Base-by-base conservation (phyloP, 2,888 invertebrate species). In the Pseudanteris insignis region DNA sequence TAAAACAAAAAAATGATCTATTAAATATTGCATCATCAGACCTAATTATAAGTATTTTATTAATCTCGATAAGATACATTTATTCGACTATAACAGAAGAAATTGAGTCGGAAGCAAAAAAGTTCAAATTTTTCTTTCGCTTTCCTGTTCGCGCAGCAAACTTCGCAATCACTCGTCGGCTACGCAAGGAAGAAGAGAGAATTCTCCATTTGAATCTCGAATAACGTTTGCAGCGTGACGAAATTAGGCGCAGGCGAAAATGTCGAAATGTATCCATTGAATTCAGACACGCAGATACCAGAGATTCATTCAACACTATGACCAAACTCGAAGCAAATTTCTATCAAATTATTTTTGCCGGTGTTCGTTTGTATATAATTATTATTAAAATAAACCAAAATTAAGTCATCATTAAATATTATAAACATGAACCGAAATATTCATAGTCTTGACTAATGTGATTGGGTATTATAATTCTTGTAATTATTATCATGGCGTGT, bases 221-320 rank as follows among this genome's bases (percentile, higher is more conserved):
- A 43, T 47, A 41, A 48, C 40, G 53, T 47, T 44, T 47, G 48
- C 48, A 58, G 26, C 51, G 50, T 54, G 58, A 54, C 48, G 61
- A 54, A 60, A 54, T 61, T 61, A 54, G 61, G 50, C 40, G 61
- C 48, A 50, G 48, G 61, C 38, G 61, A 50, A 43, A 61, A 50
- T 61, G 54, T 54, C 54, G 61, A 54, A 61, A 61, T 29, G 36
- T 50, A 61, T 50, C 61, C 46, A 55, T 55, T 55, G 50, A 61
- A 61, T 60, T 54, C 60, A 60, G 60, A 48, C 43, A 43, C 44
- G 37, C 54, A 44, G 54, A 60, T 48, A 44, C 48, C 53, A 47
- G 59, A 60, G 60, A 54, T 60, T 43, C 43, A 60, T 53, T 59
- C 44, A 48, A n/a, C 41, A 60, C 38, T 60, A 43, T 48, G 54